Percentiles rank a stretch among this genome's conserved stretches.
Conservation (phyloP, 2,888 invertebrate species). For the Phymatocera aterrima region DNA sequence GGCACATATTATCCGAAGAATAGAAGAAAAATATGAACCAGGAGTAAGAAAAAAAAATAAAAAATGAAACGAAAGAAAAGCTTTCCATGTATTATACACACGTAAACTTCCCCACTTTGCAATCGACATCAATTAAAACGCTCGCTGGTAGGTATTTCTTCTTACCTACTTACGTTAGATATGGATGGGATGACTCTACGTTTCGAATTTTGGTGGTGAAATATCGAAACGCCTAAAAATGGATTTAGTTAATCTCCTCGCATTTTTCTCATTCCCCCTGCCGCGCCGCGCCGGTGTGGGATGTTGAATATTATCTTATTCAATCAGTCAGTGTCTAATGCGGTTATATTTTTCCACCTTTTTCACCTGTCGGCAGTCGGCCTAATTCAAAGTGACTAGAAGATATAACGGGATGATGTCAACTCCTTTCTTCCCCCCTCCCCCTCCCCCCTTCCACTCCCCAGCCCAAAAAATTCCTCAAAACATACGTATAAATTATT, state of each 20-base stretch:
- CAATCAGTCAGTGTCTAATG: constrained; percentile 12
- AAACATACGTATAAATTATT: constrained; percentile 6
- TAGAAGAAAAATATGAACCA: too few relatives aligned
- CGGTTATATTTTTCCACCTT: not conserved
- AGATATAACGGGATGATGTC: too few relatives aligned
- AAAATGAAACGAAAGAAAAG: not conserved
- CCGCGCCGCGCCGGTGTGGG: not conserved
- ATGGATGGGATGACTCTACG: too few relatives aligned
- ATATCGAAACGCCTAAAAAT: not conserved
- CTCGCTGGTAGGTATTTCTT: not conserved
- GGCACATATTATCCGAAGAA: not conserved
- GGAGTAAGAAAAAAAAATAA: not conserved
- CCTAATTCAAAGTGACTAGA: not conserved
- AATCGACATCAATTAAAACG: not conserved
- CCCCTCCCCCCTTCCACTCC: too few relatives aligned
- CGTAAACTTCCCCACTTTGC: not conserved
- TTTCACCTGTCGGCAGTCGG: not conserved
- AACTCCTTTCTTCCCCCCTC: too few relatives aligned
- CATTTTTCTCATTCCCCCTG: not conserved
- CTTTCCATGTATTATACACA: too few relatives aligned
- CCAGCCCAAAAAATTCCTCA: too few relatives aligned
- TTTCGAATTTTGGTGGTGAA: not conserved
- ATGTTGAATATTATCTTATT: not conserved
- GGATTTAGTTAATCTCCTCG: not conserved
- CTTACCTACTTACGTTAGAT: too few relatives aligned